Evolutionary conservation across 37 sponge, comb jelly and placozoan genomes (phyloP).

Genomic region (Diacarnus erythraeanus): DNA sequence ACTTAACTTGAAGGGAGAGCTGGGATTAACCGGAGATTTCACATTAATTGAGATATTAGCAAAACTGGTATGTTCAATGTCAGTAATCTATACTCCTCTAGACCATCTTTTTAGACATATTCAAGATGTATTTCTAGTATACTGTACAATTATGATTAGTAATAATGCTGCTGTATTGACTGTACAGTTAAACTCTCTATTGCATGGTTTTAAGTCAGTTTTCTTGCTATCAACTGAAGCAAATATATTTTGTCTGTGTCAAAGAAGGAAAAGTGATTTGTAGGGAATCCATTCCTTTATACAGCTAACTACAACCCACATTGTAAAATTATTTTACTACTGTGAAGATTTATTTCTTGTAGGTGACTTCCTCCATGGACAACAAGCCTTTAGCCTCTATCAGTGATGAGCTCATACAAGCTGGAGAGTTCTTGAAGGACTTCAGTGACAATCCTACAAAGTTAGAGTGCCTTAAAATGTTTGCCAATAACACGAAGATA

Average conservation of each 20-base stretch:
- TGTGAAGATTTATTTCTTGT: not conserved
- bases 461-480: slow-evolving; percentile 27
- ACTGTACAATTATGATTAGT: too few relatives aligned
- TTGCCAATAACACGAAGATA: slow-evolving; percentile 20
- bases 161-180: too few relatives aligned
- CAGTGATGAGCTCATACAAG: slow-evolving; percentile 6
- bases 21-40: slow-evolving; percentile 42
- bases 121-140: too few relatives aligned
- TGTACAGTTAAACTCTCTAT: too few relatives aligned
- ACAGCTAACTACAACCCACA: too few relatives aligned
- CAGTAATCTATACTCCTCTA: not conserved
- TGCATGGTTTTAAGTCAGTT: too few relatives aligned
- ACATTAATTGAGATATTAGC: slow-evolving; percentile 25
- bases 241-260: too few relatives aligned
- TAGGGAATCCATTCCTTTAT: too few relatives aligned
- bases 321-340: too few relatives aligned
- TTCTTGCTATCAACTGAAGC: too few relatives aligned
- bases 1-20: slow-evolving; percentile 10
- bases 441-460: slow-evolving; percentile 3
- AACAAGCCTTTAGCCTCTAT: slow-evolving; percentile 25
- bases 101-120: not conserved
- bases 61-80: not conserved
- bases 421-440: slow-evolving; percentile 38
- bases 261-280: too few relatives aligned
- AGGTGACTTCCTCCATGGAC: slow-evolving; percentile 35